Base-by-base conservation (phyloP, 2,888 invertebrate genomes). In the Xanthia togata region DNA sequence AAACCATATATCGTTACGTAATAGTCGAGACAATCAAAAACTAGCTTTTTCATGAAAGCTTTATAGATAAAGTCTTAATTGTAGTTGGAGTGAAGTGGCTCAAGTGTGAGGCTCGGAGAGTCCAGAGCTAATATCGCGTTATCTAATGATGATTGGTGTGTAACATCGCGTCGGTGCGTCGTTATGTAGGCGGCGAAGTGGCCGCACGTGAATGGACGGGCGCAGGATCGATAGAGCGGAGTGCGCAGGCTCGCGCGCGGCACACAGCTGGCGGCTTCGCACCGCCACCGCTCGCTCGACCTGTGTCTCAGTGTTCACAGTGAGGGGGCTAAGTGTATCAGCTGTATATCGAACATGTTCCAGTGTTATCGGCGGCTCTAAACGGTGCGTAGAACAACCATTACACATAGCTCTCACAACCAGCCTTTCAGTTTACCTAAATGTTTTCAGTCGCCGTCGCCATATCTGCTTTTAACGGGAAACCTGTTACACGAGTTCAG, bases 111-210 rank as follows among this genome's bases (percentile, higher is more conserved):
- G 92, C 92, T 91, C 90, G 85, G 89, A 88, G 91, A 89, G 92
- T 89, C 88, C 88, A 90, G 91, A 91, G 90, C 89, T 93, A 95
- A 96, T 96, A 95, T 92, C 89, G 91, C 91, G 93, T 94, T 96
- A 96, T 95, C 95, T 93, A 93, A 94, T 93, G 93, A 92, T 95
- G 95, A 95, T 96, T 95, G 93, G 91, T 92, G 93, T 94, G 92
- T 94, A 94, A 94, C 94, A 93, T 91, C 83, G 90, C 91, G 87
- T 91, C 88, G 92, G 91, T 91, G 89, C 90, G 91, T 91, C 90
- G 93, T 92, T 93, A 94, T 94, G 96, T 96, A 94, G 96, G 96
- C 94, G 95, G 93, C 82, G 92, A 91, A 92, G 92, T 92, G 93
- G 92, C 90, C 91, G 92, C 92, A 89, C 92, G 94, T 96, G 96